Percentiles rank a stretch among this genome's conserved stretches.
phyloP scores from a whole-genome alignment of 2,797 vertebrate genomes.

The Sebastes wilsoni region DNA sequence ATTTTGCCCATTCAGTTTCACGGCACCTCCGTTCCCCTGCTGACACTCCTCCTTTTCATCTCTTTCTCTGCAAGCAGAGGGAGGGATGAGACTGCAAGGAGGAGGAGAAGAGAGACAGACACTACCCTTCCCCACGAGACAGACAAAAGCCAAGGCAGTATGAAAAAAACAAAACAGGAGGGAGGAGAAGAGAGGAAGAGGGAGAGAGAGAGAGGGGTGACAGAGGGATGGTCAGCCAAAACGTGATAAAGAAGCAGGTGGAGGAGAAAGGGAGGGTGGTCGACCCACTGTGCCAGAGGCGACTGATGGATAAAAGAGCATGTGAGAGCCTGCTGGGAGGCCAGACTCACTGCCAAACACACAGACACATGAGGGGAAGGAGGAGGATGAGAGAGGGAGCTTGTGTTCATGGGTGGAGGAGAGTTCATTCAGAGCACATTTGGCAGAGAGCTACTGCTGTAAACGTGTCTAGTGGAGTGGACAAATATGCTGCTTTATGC shows the following conservation, averaged over 20 bases:
- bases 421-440: conserved; percentile 38
- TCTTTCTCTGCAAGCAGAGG: conserved; percentile 22
- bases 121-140: conserved; percentile 46
- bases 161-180: conserved; percentile 16
- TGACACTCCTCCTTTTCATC: conserved; percentile 21
- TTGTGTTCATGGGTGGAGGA: conserved; percentile 36
- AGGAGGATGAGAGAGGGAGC: conserved; percentile 16
- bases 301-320: conserved; percentile 66
- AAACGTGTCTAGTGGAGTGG: background rate
- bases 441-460: conserved; percentile 1
- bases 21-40: conserved; percentile 2
- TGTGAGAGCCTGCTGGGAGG: conserved; percentile 58
- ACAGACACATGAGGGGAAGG: conserved; percentile 36
- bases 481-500: too few species aligned
- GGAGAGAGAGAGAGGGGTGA: background rate
- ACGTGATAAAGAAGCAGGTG: conserved; percentile 60
- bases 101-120: conserved; percentile 25
- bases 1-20: conserved; percentile 16
- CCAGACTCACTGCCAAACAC: conserved; percentile 53
- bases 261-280: conserved; percentile 41
- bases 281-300: conserved; percentile 36
- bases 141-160: conserved; percentile 43
- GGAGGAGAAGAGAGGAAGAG: background rate
- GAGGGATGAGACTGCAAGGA: conserved; percentile 37
- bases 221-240: conserved; percentile 41